Conservation (phyloP, 2,113 vertebrate genomes). For the Nesogale talazaci region DNA sequence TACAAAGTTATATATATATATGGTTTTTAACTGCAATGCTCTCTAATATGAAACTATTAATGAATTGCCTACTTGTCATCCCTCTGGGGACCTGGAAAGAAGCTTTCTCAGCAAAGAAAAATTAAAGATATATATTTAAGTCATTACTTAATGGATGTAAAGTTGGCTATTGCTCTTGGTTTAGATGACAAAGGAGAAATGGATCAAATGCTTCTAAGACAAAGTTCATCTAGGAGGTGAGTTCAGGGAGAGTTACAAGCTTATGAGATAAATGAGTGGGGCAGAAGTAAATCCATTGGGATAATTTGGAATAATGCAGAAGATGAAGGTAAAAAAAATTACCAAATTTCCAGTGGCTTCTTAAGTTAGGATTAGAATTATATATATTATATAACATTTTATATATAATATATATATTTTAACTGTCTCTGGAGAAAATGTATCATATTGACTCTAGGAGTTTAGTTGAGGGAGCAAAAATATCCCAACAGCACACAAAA, state of each 20-base stretch:
- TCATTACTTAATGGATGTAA: conserved; percentile 39
- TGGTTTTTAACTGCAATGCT: neutral
- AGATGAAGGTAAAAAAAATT: neutral
- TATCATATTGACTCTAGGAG: too few relatives aligned
- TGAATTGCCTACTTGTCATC: too few relatives aligned
- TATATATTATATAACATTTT: neutral
- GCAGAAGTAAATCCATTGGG: too few relatives aligned
- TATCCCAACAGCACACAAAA: too few relatives aligned
- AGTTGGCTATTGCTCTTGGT: conserved; percentile 18
- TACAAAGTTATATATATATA: neutral
- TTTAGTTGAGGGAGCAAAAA: too few relatives aligned
- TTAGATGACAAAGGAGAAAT: neutral
- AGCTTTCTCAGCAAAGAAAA: conserved; percentile 33
- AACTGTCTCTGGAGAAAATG: neutral
- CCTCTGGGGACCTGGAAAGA: neutral
- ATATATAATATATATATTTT: too few relatives aligned
- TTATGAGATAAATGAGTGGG: neutral
- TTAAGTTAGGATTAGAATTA: neutral
- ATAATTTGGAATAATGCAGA: neutral
- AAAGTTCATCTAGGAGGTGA: neutral
- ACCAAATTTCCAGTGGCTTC: neutral
- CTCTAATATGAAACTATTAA: neutral
- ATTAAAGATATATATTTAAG: neutral
- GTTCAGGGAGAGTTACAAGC: too few relatives aligned
- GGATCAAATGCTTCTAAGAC: neutral